A percentile compares a stretch with the other conserved stretches of the same genome.
phyloP scores from a whole-genome alignment of 2,888 invertebrate species.

The Heliconius hortense region DNA sequence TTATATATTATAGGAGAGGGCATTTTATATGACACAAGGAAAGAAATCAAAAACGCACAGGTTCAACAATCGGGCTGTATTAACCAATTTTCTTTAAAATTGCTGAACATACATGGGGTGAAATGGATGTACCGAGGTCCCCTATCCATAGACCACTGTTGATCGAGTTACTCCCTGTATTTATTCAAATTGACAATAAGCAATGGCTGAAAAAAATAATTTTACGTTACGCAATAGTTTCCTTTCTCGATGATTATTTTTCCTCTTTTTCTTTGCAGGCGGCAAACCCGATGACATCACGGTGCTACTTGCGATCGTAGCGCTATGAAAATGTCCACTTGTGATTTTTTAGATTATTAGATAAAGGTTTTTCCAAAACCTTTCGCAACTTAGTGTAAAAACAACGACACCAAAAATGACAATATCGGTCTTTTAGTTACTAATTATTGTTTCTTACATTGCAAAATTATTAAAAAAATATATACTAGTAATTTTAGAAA shows the following conservation, averaged over 20 bases:
- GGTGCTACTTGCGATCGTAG: constrained; percentile 96
- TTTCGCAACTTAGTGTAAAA: constrained; percentile 59
- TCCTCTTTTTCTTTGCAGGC: constrained; percentile 84
- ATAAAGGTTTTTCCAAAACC: constrained; percentile 59
- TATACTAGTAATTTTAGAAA: constrained; percentile 25
- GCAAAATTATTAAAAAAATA: constrained; percentile 11
- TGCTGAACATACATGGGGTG: too few species aligned
- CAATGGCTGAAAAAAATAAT: not conserved
- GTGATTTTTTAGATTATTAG: constrained; percentile 62
- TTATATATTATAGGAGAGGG: too few species aligned
- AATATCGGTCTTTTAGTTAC: constrained; percentile 45
- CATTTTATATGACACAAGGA: too few species aligned
- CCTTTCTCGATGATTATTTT: not conserved
- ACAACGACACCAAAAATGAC: constrained; percentile 68
- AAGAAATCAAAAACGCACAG: too few species aligned
- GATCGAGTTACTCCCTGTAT: too few species aligned
- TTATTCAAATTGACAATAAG: too few species aligned
- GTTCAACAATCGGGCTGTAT: too few species aligned
- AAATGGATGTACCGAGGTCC: too few species aligned
- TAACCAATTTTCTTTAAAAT: too few species aligned
- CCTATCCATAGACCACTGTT: too few species aligned
- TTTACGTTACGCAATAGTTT: not conserved
- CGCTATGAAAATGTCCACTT: constrained; percentile 83
- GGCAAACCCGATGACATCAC: constrained; percentile 99
- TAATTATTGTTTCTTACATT: constrained; percentile 7